Conservation (phyloP, 2,888 invertebrate genomes). For the Leuctra nigra region DNA sequence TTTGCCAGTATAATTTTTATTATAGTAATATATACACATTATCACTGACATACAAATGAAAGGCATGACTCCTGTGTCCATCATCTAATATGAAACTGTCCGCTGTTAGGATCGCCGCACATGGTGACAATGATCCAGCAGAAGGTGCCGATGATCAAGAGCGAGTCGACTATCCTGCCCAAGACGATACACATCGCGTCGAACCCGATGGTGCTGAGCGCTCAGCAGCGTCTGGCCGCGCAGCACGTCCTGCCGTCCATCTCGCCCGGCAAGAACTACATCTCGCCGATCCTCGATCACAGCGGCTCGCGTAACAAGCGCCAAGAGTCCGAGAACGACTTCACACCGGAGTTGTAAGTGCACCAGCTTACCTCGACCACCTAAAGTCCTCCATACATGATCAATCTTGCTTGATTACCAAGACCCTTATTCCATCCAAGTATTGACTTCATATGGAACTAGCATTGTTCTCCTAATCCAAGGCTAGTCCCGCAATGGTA, state of each 20-base stretch:
- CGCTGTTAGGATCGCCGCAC: conserved; percentile 27
- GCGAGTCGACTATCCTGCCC: conserved; percentile 28
- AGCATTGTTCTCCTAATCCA: too few species aligned
- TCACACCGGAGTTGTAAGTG: conserved; percentile 48
- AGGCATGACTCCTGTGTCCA: too few species aligned
- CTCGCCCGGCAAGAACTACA: conserved; percentile 40
- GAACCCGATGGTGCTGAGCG: conserved; percentile 29
- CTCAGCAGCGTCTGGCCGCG: conserved; percentile 26
- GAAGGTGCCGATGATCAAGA: conserved; percentile 25
- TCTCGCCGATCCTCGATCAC: conserved; percentile 54
- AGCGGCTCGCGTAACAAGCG: conserved; percentile 52
- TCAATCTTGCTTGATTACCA: too few species aligned
- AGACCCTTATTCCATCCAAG: too few species aligned
- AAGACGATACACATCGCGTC: conserved; percentile 30
- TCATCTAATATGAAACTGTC: too few species aligned
- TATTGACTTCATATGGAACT: too few species aligned
- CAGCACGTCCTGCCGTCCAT: conserved; percentile 26
- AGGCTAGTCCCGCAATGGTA: too few species aligned
- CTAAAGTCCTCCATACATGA: too few species aligned
- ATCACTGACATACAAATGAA: too few species aligned
- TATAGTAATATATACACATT: too few species aligned
- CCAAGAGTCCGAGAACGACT: conserved; percentile 51
- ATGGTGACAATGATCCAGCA: conserved; percentile 33
- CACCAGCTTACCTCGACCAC: too few species aligned
- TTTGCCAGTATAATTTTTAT: too few species aligned